A percentile compares a stretch with the other conserved stretches of the same genome.
Evolutionary conservation across 1,140 invertebrate genomes (phyloP).

Genomic region (Zaprionus nigranus): DNA sequence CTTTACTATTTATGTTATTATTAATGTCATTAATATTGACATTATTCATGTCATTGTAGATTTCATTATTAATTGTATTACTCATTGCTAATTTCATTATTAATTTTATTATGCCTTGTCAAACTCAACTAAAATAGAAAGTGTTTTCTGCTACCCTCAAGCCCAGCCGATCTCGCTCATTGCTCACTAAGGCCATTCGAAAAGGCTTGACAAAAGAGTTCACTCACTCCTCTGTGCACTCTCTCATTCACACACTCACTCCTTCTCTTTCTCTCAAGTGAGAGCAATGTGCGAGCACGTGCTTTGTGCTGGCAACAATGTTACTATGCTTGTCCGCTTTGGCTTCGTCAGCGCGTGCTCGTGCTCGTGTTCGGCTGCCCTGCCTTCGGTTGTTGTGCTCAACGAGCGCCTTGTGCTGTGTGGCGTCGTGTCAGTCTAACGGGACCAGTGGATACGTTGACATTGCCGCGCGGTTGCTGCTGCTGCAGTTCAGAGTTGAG

Average conservation of each 20-base stretch:
- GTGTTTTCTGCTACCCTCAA: no score
- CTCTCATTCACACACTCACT: background rate
- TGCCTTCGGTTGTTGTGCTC: background rate
- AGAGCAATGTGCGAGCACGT: background rate
- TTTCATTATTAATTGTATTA: no score
- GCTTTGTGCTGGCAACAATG: constrained; percentile 27
- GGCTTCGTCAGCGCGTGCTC: no score
- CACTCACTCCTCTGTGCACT: background rate
- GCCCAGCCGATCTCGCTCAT: no score
- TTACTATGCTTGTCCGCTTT: constrained; percentile 18
- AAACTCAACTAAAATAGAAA: no score
- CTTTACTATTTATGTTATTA: no score
- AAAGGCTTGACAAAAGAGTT: no score
- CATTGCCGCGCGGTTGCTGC: constrained; percentile 43
- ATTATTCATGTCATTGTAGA: no score
- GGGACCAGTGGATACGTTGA: constrained; percentile 71
- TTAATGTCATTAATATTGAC: no score
- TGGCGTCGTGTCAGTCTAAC: constrained; percentile 51
- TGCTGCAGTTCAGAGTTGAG: background rate
- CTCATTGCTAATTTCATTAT: no score
- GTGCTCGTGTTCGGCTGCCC: background rate
- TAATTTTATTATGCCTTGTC: no score
- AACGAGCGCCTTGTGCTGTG: constrained; percentile 18
- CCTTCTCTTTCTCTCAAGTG: background rate
- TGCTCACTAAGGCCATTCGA: no score